Evolutionary conservation across 2,113 vertebrate species (phyloP).

Genomic region (Pelusios castaneus): DNA sequence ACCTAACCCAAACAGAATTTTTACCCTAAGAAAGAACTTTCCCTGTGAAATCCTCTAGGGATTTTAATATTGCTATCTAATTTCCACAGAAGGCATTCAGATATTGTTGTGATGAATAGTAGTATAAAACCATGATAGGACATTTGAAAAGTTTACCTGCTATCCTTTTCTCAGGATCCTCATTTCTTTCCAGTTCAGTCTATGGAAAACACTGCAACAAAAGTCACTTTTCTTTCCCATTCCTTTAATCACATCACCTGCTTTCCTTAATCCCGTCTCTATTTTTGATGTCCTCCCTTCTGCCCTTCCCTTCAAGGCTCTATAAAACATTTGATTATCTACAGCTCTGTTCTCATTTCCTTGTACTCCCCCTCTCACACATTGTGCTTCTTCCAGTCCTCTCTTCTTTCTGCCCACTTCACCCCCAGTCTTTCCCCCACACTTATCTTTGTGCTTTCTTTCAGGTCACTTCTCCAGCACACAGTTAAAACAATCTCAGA

Average conservation of each 20-base stretch:
- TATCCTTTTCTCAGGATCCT: too few relatives aligned
- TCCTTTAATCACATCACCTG: background rate
- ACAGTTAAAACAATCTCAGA: background rate
- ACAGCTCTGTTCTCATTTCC: background rate
- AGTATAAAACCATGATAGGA: background rate
- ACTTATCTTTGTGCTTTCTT: background rate
- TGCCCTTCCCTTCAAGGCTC: background rate
- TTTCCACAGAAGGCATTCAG: background rate
- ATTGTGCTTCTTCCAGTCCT: background rate
- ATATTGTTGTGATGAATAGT: background rate
- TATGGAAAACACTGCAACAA: background rate
- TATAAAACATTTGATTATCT: background rate
- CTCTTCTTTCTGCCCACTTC: background rate
- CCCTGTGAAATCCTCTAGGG: accelerated
- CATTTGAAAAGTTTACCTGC: too few relatives aligned
- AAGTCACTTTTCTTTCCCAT: background rate
- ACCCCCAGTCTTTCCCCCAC: background rate
- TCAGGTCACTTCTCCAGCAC: background rate
- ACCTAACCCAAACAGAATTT: background rate
- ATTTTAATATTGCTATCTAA: background rate
- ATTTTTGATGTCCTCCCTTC: background rate
- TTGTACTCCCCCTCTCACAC: background rate
- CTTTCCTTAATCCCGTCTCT: background rate
- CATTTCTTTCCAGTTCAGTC: background rate
- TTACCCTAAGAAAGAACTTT: background rate